phyloP scores from a whole-genome alignment of 2,888 invertebrate genomes.

The Aphidius colemani region DNA sequence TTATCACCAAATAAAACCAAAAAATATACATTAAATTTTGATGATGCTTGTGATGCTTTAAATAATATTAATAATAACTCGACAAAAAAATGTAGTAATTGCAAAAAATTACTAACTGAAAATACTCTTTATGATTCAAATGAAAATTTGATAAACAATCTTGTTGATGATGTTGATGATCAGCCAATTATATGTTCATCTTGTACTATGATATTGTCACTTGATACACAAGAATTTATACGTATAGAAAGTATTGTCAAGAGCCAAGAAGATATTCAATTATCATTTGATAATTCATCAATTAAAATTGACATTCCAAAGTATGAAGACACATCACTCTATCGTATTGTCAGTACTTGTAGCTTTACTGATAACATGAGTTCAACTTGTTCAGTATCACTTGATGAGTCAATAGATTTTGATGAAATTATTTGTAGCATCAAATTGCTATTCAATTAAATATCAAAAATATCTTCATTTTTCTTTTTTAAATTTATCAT shows the following conservation, averaged over 20 bases:
- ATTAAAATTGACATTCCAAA: constrained; percentile 31
- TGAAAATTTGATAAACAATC: constrained; percentile 3
- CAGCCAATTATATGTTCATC: constrained; percentile 21
- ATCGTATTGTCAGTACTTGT: constrained; percentile 39
- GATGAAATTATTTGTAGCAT: neutral
- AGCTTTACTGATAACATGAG: constrained; percentile 35
- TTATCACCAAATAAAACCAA: neutral
- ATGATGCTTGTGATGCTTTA: neutral
- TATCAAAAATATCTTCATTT: neutral
- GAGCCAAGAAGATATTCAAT: constrained; percentile 10
- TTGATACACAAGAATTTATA: constrained; percentile 48
- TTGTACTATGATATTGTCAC: constrained; percentile 39
- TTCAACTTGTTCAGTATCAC: neutral
- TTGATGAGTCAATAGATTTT: neutral
- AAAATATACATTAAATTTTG: neutral
- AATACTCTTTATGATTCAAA: neutral
- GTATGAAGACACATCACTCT: constrained; percentile 44
- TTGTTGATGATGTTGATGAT: constrained; percentile 17
- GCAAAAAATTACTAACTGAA: neutral
- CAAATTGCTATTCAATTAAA: constrained; percentile 5
- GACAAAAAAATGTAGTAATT: constrained; percentile 13
- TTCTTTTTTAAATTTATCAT: constrained; percentile 5
- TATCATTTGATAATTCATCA: constrained; percentile 25
- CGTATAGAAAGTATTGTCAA: constrained; percentile 38
- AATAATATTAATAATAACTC: neutral